Evolutionary conservation across 1,140 invertebrate genomes (phyloP).

Genomic region (Papilio dardanus): DNA sequence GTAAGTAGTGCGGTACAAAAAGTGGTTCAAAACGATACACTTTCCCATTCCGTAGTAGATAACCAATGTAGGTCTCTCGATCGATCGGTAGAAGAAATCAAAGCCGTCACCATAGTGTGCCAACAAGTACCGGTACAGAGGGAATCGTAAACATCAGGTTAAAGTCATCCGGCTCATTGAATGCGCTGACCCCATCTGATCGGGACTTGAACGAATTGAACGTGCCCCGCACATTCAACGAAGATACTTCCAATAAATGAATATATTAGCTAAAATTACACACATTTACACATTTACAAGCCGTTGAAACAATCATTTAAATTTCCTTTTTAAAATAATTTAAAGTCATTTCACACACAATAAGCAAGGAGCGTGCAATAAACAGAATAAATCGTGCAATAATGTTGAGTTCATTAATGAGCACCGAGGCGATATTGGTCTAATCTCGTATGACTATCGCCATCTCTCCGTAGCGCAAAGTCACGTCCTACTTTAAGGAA

Average conservation of each 20-base stretch:
- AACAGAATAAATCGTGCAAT: constrained; percentile 32
- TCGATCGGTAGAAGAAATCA: constrained; percentile 63
- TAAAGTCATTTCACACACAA: constrained; percentile 26
- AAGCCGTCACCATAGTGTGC: constrained; percentile 74
- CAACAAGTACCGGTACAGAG: constrained; percentile 74
- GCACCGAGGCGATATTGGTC: constrained; percentile 21
- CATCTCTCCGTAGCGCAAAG: constrained; percentile 45
- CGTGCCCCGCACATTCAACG: too few species aligned
- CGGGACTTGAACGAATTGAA: constrained; percentile 63
- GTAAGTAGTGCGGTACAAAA: background rate
- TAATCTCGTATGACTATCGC: constrained; percentile 41
- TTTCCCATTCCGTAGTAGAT: background rate
- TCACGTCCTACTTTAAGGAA: constrained; percentile 53
- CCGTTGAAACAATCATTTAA: too few species aligned
- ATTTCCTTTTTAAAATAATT: too few species aligned
- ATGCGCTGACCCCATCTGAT: constrained; percentile 81
- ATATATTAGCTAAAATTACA: too few species aligned
- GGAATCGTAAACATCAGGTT: constrained; percentile 80
- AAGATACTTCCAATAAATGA: too few species aligned
- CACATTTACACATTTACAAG: too few species aligned
- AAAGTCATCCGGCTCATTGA: constrained; percentile 79
- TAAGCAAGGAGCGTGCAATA: constrained; percentile 14
- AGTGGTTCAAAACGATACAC: background rate
- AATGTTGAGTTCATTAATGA: constrained; percentile 32
- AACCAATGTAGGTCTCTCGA: constrained; percentile 50